phyloP scores from a whole-genome alignment of 2,888 invertebrate genomes.

The Pyrrhia umbra region DNA sequence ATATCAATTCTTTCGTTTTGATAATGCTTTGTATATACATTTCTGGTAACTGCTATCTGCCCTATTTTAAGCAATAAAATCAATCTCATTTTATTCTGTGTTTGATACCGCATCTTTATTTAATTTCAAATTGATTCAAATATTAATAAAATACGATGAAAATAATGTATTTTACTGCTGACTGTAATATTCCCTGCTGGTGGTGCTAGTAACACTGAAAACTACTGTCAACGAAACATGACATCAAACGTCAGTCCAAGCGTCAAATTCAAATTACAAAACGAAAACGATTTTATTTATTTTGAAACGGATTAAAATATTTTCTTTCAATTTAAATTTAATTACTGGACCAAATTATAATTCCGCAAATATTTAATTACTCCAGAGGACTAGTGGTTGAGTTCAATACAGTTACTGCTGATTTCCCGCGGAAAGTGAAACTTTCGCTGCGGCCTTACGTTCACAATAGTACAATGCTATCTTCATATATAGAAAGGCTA shows the following conservation, averaged over 20 bases:
- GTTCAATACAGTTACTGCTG: conserved; percentile 18
- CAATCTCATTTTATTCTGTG: no score
- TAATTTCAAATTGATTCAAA: no score
- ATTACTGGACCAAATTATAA: neutral
- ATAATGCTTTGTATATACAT: no score
- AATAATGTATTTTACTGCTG: no score
- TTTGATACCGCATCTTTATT: no score
- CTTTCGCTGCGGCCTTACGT: conserved; percentile 56
- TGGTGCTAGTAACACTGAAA: no score
- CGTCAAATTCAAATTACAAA: conserved; percentile 52
- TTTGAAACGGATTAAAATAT: conserved; percentile 22
- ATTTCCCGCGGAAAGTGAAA: conserved; percentile 72
- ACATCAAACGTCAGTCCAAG: neutral
- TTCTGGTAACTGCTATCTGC: no score
- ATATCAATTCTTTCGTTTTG: no score
- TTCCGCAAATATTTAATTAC: neutral
- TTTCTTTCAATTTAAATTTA: neutral
- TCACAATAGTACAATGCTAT: conserved; percentile 79
- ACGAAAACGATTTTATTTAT: conserved; percentile 41
- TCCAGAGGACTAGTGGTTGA: neutral
- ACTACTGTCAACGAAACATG: neutral
- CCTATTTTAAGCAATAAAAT: no score
- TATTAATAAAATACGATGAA: no score
- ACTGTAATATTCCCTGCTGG: no score
- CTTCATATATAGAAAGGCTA: conserved; percentile 83